Evolutionary conservation across 2,797 vertebrate genomes (phyloP), one percentile per base, ranked within the genome.

Genomic region (Sebastes matsubarae): DNA sequence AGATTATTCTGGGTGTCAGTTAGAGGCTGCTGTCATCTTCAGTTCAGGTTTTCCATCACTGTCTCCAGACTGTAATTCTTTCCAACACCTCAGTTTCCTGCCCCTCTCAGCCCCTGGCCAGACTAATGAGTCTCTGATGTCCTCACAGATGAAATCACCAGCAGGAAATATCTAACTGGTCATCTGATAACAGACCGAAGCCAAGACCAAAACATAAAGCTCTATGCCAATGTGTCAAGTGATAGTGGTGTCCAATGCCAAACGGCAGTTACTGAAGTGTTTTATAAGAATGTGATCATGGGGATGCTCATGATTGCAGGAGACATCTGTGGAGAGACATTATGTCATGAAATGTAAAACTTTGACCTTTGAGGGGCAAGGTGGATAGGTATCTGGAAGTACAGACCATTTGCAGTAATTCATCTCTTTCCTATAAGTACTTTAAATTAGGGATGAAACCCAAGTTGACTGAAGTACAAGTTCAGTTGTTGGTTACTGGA

Each of bases 131-230:
- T 83, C 78, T 92, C 89, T 81, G 18, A 88, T 92, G 87, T 90
- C 89, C 81, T 82, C 71, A 89, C 66, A 69, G 86, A 94, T 93
- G 84, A 92, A 95, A 93, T 94, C 91, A 93, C 18, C 68, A 32
- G 89, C 79, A 89, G 75, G 50, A 93, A 93, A 94, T 93, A 94
- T 88, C 86, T n/a, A 55, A 77, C 68, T n/a, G 66, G 83, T 93
- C 79, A 93, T 90, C 65, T 81, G 85, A 93, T 79, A 80, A 84
- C 84, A 75, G 67, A 57, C 30, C 18, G 25, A 83, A 36, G 84
- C 77, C 29, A 67, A 77, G 81, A 82, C 83, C 87, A 84, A 79
- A 90, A 77, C 91, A 91, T 93, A 87, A 90, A 94, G 60, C 76
- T 81, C 65, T 30, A 79, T 2, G 72, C 85, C 83, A 91, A 79